These are phyloP conservation scores for Calidris pygmaea DNA, from an alignment of 2,113 vertebrate genomes.

Conservation along the genomic window DNA sequence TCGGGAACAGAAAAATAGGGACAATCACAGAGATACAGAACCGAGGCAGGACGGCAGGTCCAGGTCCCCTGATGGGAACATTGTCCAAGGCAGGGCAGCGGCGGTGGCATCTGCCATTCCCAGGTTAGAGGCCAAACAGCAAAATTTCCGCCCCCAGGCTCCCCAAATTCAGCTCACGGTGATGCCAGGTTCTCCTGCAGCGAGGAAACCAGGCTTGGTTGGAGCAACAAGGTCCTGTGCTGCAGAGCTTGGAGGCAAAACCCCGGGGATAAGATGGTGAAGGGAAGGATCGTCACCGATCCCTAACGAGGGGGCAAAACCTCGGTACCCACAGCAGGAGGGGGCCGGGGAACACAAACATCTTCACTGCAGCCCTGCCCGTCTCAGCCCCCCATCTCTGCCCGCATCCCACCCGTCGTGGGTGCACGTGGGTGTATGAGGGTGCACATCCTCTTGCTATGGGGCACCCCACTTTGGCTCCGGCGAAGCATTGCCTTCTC, in stretches of 20 bases:
- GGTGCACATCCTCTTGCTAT: too few relatives aligned
- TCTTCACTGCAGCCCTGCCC: neutral
- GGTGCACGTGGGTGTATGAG: rapidly evolving
- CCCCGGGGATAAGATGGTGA: rapidly evolving
- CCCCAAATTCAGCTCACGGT: neutral
- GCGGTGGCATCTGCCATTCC: neutral
- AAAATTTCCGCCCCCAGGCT: neutral
- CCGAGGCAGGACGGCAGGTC: rapidly evolving
- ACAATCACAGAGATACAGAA: neutral
- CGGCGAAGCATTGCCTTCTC: rapidly evolving
- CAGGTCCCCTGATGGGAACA: rapidly evolving
- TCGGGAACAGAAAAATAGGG: neutral
- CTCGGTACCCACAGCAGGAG: rapidly evolving
- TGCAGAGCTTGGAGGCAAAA: neutral
- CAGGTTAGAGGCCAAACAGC: neutral
- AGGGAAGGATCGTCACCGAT: neutral
- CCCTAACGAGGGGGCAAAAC: rapidly evolving
- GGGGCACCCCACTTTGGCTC: neutral
- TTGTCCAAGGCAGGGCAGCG: rapidly evolving
- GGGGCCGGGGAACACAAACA: rapidly evolving
- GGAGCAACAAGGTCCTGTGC: neutral
- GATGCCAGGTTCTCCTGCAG: rapidly evolving
- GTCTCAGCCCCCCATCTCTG: too few relatives aligned
- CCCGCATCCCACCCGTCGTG: rapidly evolving
- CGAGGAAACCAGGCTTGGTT: neutral